Evolutionary conservation across 1,140 invertebrate genomes (phyloP), one percentile per base, ranked within the genome.

Genomic region (Bradysia coprophila): DNA sequence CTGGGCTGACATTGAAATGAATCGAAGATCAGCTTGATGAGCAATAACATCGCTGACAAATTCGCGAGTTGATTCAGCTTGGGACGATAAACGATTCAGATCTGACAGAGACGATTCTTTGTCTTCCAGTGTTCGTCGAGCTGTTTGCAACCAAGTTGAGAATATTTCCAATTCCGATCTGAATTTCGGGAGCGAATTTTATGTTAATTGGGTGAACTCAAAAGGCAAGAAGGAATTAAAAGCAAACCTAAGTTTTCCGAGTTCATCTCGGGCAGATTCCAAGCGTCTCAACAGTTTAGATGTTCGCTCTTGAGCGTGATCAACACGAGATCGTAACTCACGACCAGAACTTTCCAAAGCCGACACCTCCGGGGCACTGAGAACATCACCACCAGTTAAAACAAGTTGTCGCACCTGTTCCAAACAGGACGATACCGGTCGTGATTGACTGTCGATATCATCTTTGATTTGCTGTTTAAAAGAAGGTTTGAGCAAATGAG

Each of bases 11-110:
- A 95, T 92, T 1, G 87, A 90, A 43, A 94, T 89, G 57, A 93
- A 95, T 20, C 90, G 68, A 2, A 94, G 63, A 64, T 96, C 91
- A 1, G 88, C 91, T 61, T 94, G 88, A 54, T 94, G 90, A 2
- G 87, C 81, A 49, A 94, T 90, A 1, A 95, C 86, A 61, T 96
- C 90, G 42, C 78, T 83, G n/a, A 89, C 78, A 61, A 96, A 90
- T 46, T 88, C 83, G 24, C 82, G 72, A 2, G 81, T 79, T 10
- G 74, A 73, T 43, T 89, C 81, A 0, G 74, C 72, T 49, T 80
- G 79, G 33, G 70, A 72, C 33, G 73, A 68, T 4, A 87, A 57
- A 37, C 75, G 72, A 43, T 84, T 79, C 41, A 90, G 56, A 51
- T 91, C 80, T 1, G 79, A 78, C 3, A 91, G 56, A 1, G 81